Percentiles rank a stretch among this genome's conserved stretches.
These are phyloP conservation scores for Phoebastria nigripes DNA, from an alignment of 2,797 vertebrate species.

Conservation along the genomic window DNA sequence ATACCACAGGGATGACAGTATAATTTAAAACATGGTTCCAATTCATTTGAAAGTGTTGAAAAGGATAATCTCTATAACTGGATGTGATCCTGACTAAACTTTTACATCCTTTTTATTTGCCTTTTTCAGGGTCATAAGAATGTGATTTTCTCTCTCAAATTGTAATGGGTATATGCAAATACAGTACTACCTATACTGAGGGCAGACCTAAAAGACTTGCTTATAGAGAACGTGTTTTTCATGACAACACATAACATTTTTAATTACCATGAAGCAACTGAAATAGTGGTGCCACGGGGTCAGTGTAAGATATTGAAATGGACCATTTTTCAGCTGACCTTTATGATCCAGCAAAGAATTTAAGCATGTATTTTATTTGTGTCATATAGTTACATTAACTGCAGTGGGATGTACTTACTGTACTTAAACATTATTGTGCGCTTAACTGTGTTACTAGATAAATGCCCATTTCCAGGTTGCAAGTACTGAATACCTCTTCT, in stretches of 20 bases:
- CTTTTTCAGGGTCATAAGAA: background rate
- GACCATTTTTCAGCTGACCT: background rate
- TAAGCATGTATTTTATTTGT: background rate
- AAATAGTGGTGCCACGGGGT: accelerated
- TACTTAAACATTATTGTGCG: background rate
- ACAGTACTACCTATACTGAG: background rate
- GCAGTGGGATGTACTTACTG: background rate
- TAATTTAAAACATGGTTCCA: constrained; percentile 32
- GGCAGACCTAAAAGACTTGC: background rate
- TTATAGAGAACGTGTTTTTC: background rate
- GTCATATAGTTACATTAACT: background rate
- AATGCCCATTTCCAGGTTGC: background rate
- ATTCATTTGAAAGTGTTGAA: constrained; percentile 33
- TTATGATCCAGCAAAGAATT: background rate
- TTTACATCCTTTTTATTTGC: background rate
- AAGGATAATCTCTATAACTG: constrained; percentile 2
- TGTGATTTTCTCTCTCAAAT: background rate
- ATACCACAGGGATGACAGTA: constrained; percentile 40
- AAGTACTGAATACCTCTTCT: background rate
- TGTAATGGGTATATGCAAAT: background rate
- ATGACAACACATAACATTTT: background rate
- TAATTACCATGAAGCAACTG: background rate
- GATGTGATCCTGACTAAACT: background rate
- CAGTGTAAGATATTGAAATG: background rate
- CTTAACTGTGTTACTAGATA: background rate